phyloP scores from a whole-genome alignment of 2,888 invertebrate genomes.

The Ophonus ardosiacus region DNA sequence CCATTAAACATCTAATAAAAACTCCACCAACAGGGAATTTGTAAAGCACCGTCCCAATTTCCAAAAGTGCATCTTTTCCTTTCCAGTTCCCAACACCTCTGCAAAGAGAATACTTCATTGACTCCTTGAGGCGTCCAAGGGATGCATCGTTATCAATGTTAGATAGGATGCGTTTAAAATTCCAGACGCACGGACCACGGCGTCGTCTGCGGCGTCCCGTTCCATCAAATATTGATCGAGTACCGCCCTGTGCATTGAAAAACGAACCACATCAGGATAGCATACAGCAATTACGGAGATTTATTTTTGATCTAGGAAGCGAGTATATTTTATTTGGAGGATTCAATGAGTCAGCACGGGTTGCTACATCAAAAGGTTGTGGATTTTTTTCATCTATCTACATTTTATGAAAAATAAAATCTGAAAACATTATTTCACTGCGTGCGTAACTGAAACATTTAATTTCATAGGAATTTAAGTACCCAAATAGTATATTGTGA shows the following conservation, averaged over 20 bases:
- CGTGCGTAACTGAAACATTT: no score
- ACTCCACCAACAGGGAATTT: background rate
- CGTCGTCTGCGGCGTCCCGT: slow-evolving; percentile 44
- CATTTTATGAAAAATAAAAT: no score
- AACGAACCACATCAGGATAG: background rate
- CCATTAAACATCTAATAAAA: background rate
- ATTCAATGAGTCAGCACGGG: background rate
- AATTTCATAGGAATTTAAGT: no score
- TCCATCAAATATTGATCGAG: slow-evolving; percentile 59
- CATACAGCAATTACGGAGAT: background rate
- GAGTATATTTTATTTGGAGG: background rate
- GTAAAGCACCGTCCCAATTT: slow-evolving; percentile 2
- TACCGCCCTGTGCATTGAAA: slow-evolving; percentile 35
- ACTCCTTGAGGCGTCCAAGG: slow-evolving; percentile 16
- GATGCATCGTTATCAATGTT: slow-evolving; percentile 57
- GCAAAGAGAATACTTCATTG: slow-evolving; percentile 34
- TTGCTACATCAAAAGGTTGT: background rate
- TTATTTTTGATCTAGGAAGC: background rate
- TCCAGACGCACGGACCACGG: slow-evolving; percentile 53
- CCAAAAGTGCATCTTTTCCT: slow-evolving; percentile 4
- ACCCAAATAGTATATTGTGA: no score
- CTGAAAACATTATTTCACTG: no score
- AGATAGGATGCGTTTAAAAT: slow-evolving; percentile 60
- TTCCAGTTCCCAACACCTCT: slow-evolving; percentile 12
- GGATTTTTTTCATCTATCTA: no score